Percentiles rank a stretch among this genome's conserved stretches.
Evolutionary conservation across 2,888 invertebrate species (phyloP).

Genomic region (Tachina lurida): DNA sequence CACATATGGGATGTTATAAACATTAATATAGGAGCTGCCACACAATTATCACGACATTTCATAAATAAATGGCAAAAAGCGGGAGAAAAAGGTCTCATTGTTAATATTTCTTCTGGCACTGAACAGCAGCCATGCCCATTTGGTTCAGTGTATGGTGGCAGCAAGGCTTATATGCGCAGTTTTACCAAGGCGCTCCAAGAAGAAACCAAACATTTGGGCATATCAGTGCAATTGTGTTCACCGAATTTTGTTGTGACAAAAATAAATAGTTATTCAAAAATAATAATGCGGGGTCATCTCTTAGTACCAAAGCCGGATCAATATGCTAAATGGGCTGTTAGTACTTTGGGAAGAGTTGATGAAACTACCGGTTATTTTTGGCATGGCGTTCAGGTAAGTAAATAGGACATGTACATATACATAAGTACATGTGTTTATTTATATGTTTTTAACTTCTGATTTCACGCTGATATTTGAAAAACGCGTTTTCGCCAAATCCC

Average conservation of each 20-base stretch:
- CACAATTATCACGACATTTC: constrained; percentile 90
- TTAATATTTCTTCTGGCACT: constrained; percentile 94
- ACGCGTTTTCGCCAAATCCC: no score
- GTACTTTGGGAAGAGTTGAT: constrained; percentile 90
- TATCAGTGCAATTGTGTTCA: constrained; percentile 92
- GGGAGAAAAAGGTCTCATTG: constrained; percentile 89
- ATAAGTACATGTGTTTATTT: no score
- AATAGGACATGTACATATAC: no score
- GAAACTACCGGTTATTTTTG: constrained; percentile 94
- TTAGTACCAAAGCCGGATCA: constrained; percentile 87
- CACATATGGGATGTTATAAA: constrained; percentile 91
- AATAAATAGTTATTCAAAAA: constrained; percentile 91
- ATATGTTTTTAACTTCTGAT: no score
- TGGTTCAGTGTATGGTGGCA: constrained; percentile 94
- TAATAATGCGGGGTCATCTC: constrained; percentile 86
- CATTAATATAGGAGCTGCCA: constrained; percentile 93
- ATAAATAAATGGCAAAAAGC: constrained; percentile 89
- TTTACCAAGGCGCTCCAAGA: constrained; percentile 91
- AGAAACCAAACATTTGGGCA: constrained; percentile 89
- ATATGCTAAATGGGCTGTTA: constrained; percentile 89
- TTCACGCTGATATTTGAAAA: no score
- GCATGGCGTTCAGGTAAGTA: constrained; percentile 90
- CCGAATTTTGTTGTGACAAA: constrained; percentile 89
- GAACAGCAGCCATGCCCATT: constrained; percentile 92
- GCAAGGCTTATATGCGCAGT: constrained; percentile 90